A percentile compares a stretch with the other conserved stretches of the same genome.
phyloP scores from a whole-genome alignment of 2,113 vertebrate species.

The Stigmatopora nigra region DNA sequence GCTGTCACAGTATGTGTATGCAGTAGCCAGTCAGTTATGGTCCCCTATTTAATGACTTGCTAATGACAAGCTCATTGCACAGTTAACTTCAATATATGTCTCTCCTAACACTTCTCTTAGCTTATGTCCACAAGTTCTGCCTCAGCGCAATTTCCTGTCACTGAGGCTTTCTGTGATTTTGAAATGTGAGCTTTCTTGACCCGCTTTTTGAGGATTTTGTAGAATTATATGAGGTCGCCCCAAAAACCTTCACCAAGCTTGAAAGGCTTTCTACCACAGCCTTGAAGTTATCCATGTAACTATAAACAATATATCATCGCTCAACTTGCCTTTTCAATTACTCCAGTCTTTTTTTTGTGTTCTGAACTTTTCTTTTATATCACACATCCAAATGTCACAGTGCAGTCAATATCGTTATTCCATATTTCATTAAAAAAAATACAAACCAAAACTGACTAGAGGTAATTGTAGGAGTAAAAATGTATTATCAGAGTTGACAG shows the following conservation, averaged over 20 bases:
- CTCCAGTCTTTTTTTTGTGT: neutral
- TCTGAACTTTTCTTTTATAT: neutral
- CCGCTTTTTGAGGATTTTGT: too few species aligned
- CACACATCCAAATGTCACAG: neutral
- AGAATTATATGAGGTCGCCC: too few species aligned
- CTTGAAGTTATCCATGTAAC: neutral
- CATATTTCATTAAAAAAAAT: neutral
- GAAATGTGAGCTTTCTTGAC: too few species aligned
- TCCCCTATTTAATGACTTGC: neutral
- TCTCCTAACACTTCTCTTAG: neutral
- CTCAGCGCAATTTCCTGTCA: too few species aligned
- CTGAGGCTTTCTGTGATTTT: too few species aligned
- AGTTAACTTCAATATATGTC: neutral
- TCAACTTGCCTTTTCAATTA: neutral
- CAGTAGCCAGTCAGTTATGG: neutral
- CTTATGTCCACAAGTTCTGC: neutral
- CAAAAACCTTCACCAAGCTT: neutral
- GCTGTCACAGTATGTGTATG: neutral
- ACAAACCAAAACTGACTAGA: neutral
- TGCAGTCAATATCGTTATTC: neutral
- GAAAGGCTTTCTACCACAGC: neutral
- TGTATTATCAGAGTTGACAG: neutral
- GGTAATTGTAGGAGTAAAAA: neutral
- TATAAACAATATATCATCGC: neutral
- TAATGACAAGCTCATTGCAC: neutral